A percentile compares a stretch with the other conserved stretches of the same genome.
phyloP scores from a whole-genome alignment of 2,888 invertebrate species.

The Macaria notata region DNA sequence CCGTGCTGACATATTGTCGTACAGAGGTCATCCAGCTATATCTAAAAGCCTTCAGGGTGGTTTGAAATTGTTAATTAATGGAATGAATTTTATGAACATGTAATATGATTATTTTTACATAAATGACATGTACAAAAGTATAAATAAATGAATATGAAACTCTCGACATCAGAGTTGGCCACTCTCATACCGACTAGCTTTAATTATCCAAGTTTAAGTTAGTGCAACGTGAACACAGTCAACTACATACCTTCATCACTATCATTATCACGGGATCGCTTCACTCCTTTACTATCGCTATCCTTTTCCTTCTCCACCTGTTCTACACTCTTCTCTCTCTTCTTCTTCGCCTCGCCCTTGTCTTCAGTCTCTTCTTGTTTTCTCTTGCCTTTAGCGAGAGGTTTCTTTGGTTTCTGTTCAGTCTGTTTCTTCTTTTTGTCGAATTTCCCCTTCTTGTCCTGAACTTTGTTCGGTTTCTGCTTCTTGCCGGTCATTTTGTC shows the following conservation, averaged over 20 bases:
- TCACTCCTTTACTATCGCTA: constrained; percentile 49
- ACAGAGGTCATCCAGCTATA: too few species aligned
- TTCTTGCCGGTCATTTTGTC: constrained; percentile 68
- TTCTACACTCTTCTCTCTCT: constrained; percentile 55
- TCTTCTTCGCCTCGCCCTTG: constrained; percentile 58
- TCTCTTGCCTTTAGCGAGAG: constrained; percentile 49
- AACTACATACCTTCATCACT: constrained; percentile 22
- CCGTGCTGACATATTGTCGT: too few species aligned
- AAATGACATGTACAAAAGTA: too few species aligned
- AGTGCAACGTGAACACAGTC: too few species aligned
- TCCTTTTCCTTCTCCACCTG: constrained; percentile 46
- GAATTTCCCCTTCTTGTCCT: constrained; percentile 56
- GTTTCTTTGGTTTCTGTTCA: constrained; percentile 46
- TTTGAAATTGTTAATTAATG: too few species aligned
- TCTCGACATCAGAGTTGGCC: too few species aligned
- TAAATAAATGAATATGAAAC: too few species aligned
- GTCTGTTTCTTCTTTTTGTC: constrained; percentile 53
- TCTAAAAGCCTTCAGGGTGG: too few species aligned
- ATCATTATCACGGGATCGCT: constrained; percentile 53
- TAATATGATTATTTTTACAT: too few species aligned
- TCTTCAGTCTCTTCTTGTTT: constrained; percentile 47
- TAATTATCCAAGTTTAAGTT: too few species aligned
- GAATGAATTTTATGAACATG: too few species aligned
- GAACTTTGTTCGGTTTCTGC: constrained; percentile 58
- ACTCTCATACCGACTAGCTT: too few species aligned